These are phyloP conservation scores for Echiichthys vipera DNA, from an alignment of 2,797 vertebrate genomes.

Conservation along the genomic window DNA sequence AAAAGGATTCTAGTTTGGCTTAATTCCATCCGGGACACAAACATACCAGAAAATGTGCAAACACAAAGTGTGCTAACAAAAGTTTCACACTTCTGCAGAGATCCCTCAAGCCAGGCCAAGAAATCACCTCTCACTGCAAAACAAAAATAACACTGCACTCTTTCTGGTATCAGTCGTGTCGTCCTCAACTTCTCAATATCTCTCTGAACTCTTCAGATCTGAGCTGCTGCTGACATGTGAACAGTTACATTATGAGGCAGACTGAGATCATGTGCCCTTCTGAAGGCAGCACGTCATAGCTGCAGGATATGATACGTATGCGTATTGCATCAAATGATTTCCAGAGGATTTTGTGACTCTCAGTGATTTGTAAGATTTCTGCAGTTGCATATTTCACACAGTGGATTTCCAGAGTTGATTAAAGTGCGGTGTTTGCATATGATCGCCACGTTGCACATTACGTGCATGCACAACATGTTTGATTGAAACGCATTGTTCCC, in stretches of 20 bases:
- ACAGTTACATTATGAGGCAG: constrained; percentile 26
- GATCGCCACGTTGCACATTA: constrained; percentile 1
- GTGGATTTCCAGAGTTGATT: constrained; percentile 28
- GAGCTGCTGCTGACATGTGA: constrained; percentile 23
- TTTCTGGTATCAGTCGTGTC: constrained; percentile 45
- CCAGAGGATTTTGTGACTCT: constrained; percentile 24
- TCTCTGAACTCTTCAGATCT: constrained; percentile 52
- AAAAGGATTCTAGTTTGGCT: too few relatives aligned
- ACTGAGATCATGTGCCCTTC: constrained; percentile 32
- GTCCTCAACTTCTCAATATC: constrained; percentile 47
- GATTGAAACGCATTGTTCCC: constrained; percentile 15
- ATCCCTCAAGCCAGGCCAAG: constrained; percentile 28
- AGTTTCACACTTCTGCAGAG: not conserved
- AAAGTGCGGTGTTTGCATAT: constrained; percentile 26
- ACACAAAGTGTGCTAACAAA: not conserved
- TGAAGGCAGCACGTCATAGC: constrained; percentile 31
- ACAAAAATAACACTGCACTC: constrained; percentile 49
- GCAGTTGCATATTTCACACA: not conserved
- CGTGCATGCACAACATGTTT: constrained; percentile 17
- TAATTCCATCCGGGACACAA: too few relatives aligned
- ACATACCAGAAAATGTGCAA: constrained; percentile 5
- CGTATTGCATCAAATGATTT: constrained; percentile 39
- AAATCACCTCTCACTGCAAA: constrained; percentile 20
- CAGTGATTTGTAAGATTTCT: constrained; percentile 14
- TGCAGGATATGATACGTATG: constrained; percentile 41